phyloP scores from a whole-genome alignment of 1,140 invertebrate genomes.

The Papilio dardanus region DNA sequence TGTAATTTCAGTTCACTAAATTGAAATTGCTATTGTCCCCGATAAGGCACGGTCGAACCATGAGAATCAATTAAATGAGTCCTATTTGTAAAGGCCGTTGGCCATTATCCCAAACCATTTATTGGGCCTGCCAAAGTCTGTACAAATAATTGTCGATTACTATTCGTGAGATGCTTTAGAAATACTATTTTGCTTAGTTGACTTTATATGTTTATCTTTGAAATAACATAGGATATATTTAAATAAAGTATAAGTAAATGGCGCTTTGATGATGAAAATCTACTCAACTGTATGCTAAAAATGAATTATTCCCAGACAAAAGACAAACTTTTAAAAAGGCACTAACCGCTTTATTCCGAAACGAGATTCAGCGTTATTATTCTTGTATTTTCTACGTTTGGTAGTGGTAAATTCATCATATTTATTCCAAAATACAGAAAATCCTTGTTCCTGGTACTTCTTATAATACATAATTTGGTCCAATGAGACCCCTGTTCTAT shows the following conservation, averaged over 20 bases:
- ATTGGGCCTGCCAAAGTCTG: constrained; percentile 33
- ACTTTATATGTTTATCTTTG: neutral
- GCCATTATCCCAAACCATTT: constrained; percentile 37
- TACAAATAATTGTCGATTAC: constrained; percentile 37
- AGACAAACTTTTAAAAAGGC: too few species aligned
- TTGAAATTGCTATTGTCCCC: constrained; percentile 34
- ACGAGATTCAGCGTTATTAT: too few species aligned
- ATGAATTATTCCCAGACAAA: too few species aligned
- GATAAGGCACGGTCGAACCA: constrained; percentile 27
- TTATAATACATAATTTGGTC: too few species aligned
- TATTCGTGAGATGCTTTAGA: constrained; percentile 32
- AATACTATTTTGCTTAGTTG: constrained; percentile 16
- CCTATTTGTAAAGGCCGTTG: constrained; percentile 31
- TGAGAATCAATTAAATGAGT: constrained; percentile 38
- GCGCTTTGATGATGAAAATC: too few species aligned
- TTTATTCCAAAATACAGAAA: too few species aligned
- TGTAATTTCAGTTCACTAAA: constrained; percentile 25
- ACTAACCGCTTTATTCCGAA: too few species aligned
- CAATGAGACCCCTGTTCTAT: too few species aligned
- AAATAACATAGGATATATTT: neutral
- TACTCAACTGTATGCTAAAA: too few species aligned
- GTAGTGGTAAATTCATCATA: too few species aligned
- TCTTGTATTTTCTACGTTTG: too few species aligned
- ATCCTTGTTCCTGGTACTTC: too few species aligned
- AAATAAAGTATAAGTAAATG: neutral